Evolutionary conservation across 2,888 invertebrate species (phyloP).

Genomic region (Caenorhabditis sp.): DNA sequence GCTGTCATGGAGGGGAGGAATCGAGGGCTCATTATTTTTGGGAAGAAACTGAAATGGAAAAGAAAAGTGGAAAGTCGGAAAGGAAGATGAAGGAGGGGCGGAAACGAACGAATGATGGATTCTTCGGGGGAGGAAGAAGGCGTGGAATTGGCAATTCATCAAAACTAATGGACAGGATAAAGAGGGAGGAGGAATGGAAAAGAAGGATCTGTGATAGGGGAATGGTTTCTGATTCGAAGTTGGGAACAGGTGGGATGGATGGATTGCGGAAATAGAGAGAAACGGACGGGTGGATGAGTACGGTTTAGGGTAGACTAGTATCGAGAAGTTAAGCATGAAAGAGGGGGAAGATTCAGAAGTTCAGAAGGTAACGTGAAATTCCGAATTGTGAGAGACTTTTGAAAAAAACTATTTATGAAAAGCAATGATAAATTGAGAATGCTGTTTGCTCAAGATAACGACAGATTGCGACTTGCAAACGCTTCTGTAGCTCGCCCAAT

Average conservation of each 20-base stretch:
- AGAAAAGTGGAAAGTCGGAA: constrained; percentile 17
- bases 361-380: too few species aligned
- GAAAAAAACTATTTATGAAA: too few species aligned
- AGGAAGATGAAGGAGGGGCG: constrained; percentile 15
- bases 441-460: too few species aligned
- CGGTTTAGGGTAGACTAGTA: too few species aligned
- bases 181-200: too few species aligned
- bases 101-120: constrained; percentile 55
- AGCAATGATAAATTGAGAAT: too few species aligned
- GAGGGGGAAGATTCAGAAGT: too few species aligned
- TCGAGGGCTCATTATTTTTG: constrained; percentile 53
- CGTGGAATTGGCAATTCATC: constrained; percentile 17
- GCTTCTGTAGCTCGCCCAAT: too few species aligned
- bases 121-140: constrained; percentile 21
- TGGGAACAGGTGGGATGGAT: not conserved
- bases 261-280: not conserved
- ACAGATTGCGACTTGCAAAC: too few species aligned
- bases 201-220: not conserved
- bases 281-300: too few species aligned
- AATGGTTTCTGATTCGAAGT: constrained; percentile 26
- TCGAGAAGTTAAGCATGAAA: too few species aligned
- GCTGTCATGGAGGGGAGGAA: constrained; percentile 17
- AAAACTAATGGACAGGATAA: constrained; percentile 26
- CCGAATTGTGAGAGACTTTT: too few species aligned
- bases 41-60: constrained; percentile 38